Conservation (phyloP, 2,113 vertebrate genomes). For the Tachysurus fulvidraco region DNA sequence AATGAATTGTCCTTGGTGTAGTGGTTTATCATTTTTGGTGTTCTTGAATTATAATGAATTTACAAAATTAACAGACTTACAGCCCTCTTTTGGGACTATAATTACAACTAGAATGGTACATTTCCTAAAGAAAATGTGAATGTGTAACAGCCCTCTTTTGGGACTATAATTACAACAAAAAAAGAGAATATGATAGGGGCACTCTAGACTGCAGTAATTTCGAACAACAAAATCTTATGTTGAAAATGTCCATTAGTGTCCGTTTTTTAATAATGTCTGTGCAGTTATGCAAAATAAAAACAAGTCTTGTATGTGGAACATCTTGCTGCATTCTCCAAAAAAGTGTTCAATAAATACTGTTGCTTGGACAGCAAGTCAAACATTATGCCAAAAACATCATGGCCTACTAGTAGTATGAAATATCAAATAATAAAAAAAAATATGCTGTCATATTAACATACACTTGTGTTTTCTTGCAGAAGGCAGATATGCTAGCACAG, state of each 20-base stretch:
- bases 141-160: background rate
- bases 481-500: conserved; percentile 74
- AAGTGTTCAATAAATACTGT: background rate
- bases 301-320: background rate
- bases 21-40: background rate
- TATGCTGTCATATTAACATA: background rate
- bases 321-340: conserved; percentile 9
- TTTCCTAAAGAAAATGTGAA: too few species aligned
- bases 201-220: background rate
- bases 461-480: conserved; percentile 68
- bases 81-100: background rate
- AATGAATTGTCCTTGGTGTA: background rate
- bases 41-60: background rate
- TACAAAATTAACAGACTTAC: background rate
- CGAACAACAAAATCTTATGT: background rate
- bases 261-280: background rate
- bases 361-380: conserved; percentile 18
- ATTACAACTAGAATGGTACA: too few species aligned
- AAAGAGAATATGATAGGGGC: background rate
- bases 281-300: background rate
- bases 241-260: background rate
- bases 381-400: background rate
- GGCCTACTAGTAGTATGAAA: conserved; percentile 9
- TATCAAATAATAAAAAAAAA: background rate
- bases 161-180: background rate